These are phyloP conservation scores for Leptodactylus fuscus DNA, from an alignment of 2,113 vertebrate species.

Conservation along the genomic window DNA sequence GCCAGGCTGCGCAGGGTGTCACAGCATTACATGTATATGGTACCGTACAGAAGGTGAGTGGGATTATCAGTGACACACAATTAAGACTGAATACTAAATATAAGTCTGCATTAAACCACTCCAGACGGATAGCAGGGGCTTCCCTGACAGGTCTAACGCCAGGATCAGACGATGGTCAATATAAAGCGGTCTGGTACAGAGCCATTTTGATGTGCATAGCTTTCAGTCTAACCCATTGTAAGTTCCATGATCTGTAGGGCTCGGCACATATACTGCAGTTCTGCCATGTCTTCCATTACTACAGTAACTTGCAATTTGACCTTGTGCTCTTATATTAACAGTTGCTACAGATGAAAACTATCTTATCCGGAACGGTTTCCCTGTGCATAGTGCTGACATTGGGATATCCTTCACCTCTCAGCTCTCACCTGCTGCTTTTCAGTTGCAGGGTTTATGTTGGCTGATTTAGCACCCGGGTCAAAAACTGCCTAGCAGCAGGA, in stretches of 20 bases:
- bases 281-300: background rate
- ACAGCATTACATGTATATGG: background rate
- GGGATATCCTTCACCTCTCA: constrained; percentile 37
- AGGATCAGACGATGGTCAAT: background rate
- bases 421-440: constrained; percentile 48
- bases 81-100: background rate
- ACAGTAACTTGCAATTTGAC: constrained; percentile 44
- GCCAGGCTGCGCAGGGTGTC: too few species aligned
- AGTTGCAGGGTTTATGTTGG: background rate
- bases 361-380: constrained; percentile 47
- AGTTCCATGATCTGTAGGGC: background rate
- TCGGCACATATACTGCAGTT: background rate
- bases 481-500: constrained; percentile 42
- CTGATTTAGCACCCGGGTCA: constrained; percentile 30
- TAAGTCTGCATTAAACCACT: background rate
- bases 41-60: background rate
- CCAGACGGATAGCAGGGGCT: background rate
- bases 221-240: background rate
- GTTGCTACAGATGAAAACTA: constrained; percentile 39
- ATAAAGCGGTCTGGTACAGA: background rate
- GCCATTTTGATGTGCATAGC: background rate
- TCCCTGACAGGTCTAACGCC: background rate
- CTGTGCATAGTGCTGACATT: constrained; percentile 43
- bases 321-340: constrained; percentile 51
- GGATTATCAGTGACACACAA: background rate